phyloP scores from a whole-genome alignment of 2,113 vertebrate species.

The Elaphurus davidianus region DNA sequence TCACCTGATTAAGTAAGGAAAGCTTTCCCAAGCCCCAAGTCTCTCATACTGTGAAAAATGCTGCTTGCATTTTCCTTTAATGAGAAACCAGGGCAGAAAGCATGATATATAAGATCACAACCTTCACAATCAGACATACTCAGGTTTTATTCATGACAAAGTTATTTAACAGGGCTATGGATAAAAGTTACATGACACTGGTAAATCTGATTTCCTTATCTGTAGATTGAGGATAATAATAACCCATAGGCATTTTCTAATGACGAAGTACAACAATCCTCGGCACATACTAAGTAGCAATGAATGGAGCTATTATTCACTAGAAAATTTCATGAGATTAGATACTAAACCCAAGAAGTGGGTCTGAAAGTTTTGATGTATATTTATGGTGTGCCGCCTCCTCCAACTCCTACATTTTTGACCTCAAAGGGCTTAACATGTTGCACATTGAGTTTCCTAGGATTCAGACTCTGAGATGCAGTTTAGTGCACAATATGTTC shows the following conservation, averaged over 20 bases:
- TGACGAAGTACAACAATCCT: background rate
- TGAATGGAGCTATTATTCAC: background rate
- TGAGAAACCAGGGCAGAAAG: background rate
- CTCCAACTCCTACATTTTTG: background rate
- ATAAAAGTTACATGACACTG: background rate
- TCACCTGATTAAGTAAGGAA: constrained; percentile 4
- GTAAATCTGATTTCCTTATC: background rate
- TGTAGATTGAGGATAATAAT: background rate
- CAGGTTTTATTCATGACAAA: background rate
- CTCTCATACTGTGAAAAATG: background rate
- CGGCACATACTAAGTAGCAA: background rate
- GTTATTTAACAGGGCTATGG: background rate
- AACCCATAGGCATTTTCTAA: background rate
- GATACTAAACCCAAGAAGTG: background rate
- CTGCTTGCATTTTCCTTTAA: background rate
- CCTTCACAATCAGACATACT: background rate
- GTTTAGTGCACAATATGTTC: background rate
- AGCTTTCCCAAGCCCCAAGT: background rate
- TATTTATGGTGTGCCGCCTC: background rate
- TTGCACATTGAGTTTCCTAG: background rate
- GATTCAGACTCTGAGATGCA: background rate
- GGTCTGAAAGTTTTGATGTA: background rate
- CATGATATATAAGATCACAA: background rate
- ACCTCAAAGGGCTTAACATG: background rate
- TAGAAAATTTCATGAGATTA: background rate